Base-by-base conservation (phyloP, 2,888 invertebrate species). In the Perizoma flavofasciatum region DNA sequence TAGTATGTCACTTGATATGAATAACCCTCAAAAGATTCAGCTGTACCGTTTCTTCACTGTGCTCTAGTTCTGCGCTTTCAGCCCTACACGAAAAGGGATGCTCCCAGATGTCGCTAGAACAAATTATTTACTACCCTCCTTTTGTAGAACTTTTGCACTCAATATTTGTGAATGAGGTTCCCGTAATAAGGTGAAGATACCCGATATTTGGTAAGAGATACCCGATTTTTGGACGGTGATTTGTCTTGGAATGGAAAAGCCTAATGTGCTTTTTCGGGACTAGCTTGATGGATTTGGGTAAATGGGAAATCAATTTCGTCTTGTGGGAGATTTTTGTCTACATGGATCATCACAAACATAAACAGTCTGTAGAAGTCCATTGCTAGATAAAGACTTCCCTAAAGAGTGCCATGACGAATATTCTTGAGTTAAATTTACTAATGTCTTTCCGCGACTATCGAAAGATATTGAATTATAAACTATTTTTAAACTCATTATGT, bases 81-180 rank as follows among this genome's bases (percentile, higher is more conserved):
- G 75, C 79, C 73, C 78, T 75, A 90, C 90, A 90, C 72, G 74
- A 79, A 90, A 90, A 78, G 86, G 91, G 90, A 82, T 82, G 90
- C 80, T 10, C 86, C 88, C 90, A 88, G 87, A 88, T 91, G 91
- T 91, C 91, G 82, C 79, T 63, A 75, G 77, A 77, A 78, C 87
- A 88, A 89, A 90, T 91, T 91, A 91, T 91, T 90, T 89, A 90
- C 90, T 85, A 82, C 84, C 82, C 75, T 73, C 78, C 82, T 84
- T 85, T 88, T 88, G 83, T 85, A 83, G 66, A 62, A 74, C 73
- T 63, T 57, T 62, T 79, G 81, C 82, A 81, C 79, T 79, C 75
- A 77, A 76, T 82, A 82, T 83, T 78, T 61, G 68, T 57, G 62
- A 57, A 60, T 50, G 59, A 60, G 55, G 51, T 62, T 43, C 34